Evolutionary conservation across 2,113 vertebrate species (phyloP).

Genomic region (Poicephalus gulielmi): DNA sequence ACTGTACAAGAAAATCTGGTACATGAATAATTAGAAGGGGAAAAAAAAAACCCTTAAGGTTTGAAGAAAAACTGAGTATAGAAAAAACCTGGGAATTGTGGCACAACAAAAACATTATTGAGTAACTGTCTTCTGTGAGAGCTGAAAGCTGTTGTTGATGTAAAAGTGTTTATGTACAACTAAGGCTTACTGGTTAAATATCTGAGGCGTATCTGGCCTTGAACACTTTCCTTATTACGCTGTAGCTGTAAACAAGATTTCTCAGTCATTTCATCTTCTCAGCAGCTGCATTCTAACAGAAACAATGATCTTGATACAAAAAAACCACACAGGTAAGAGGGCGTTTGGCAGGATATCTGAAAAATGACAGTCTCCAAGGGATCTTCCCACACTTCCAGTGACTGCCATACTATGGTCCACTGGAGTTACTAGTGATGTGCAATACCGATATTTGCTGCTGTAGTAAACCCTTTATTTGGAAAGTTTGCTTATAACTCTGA

Average conservation of each 20-base stretch:
- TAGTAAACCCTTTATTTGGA: conserved; percentile 84
- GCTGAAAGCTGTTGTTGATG: conserved; percentile 85
- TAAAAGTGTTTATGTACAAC: conserved; percentile 96
- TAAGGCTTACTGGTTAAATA: conserved; percentile 99
- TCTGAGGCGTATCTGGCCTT: conserved; percentile 89
- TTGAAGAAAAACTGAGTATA: conserved; percentile 73
- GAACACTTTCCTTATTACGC: conserved; percentile 83
- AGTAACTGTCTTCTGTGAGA: conserved; percentile 89
- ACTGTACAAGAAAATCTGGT: conserved; percentile 75
- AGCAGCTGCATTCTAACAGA: conserved; percentile 84
- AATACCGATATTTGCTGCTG: conserved; percentile 86
- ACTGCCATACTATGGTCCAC: conserved; percentile 77
- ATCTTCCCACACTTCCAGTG: conserved; percentile 74
- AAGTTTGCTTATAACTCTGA: conserved; percentile 96
- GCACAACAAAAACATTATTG: conserved; percentile 90
- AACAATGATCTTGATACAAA: conserved; percentile 82
- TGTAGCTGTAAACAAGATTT: conserved; percentile 92
- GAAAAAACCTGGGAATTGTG: conserved; percentile 79
- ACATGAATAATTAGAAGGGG: conserved; percentile 78
- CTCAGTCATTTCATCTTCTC: conserved; percentile 84
- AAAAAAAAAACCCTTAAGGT: conserved; percentile 78
- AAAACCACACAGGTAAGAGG: conserved; percentile 77
- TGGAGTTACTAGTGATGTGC: conserved; percentile 87
- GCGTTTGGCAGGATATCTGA: conserved; percentile 83
- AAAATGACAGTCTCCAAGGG: conserved; percentile 76